Evolutionary conservation across 2,113 vertebrate species (phyloP).

Genomic region (Vimba vimba): DNA sequence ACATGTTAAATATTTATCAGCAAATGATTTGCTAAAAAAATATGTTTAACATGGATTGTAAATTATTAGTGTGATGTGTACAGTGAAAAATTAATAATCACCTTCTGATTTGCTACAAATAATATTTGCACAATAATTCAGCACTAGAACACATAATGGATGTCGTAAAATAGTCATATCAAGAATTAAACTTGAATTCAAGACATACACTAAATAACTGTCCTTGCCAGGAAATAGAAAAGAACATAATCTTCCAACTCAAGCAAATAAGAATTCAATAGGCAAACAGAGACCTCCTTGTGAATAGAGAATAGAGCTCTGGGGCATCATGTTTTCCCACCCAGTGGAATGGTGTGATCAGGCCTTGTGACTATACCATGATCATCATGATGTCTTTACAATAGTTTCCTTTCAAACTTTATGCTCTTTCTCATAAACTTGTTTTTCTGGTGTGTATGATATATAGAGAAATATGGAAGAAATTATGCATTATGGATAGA

Average conservation of each 20-base stretch:
- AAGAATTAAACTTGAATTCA: neutral
- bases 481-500: neutral
- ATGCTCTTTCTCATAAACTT: constrained; percentile 60
- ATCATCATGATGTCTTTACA: constrained; percentile 59
- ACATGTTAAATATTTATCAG: too few species aligned
- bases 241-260: constrained; percentile 4
- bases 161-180: neutral
- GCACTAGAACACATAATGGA: neutral
- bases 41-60: too few species aligned
- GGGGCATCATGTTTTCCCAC: constrained; percentile 47
- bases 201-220: neutral
- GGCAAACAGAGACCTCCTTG: constrained; percentile 65
- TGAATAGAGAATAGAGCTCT: constrained; percentile 50
- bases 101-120: too few species aligned
- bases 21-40: too few species aligned
- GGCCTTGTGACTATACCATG: constrained; percentile 70
- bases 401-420: constrained; percentile 57
- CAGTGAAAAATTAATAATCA: too few species aligned
- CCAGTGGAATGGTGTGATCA: constrained; percentile 23
- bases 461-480: neutral
- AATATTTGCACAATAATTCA: neutral
- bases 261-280: constrained; percentile 12
- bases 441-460: constrained; percentile 14
- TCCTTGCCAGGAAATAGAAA: neutral
- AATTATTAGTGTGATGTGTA: too few species aligned